A percentile compares a stretch with the other conserved stretches of the same genome.
These are phyloP conservation scores for Sebastes glaucus DNA, from an alignment of 2,797 vertebrate genomes.

Conservation along the genomic window DNA sequence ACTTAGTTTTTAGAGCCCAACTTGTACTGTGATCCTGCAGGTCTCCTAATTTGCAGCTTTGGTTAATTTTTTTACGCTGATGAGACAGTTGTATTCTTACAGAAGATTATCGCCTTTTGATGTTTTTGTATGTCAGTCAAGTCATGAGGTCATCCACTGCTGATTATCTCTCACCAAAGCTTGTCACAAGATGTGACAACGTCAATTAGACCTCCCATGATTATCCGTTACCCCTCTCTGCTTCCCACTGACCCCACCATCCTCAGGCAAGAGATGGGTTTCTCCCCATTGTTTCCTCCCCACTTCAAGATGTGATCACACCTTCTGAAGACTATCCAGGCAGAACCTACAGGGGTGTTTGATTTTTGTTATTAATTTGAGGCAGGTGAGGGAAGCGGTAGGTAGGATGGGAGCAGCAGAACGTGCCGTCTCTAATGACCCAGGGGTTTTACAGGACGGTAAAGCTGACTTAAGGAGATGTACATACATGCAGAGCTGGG, in stretches of 20 bases:
- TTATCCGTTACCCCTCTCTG: neutral
- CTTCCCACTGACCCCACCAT: neutral
- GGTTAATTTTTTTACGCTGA: no score
- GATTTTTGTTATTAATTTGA: slow-evolving; percentile 7
- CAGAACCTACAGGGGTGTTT: neutral
- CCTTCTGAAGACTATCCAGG: neutral
- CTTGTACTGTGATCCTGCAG: neutral
- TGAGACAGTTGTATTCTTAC: neutral
- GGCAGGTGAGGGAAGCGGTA: neutral
- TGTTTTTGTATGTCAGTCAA: neutral
- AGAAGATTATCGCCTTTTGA: neutral
- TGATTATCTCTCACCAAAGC: slow-evolving; percentile 32
- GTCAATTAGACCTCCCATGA: slow-evolving; percentile 25
- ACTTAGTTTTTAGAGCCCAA: no score
- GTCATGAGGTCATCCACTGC: slow-evolving; percentile 1
- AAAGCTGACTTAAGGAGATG: slow-evolving; percentile 78
- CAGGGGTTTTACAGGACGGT: slow-evolving; percentile 63
- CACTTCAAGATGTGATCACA: neutral
- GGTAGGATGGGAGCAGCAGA: slow-evolving; percentile 3
- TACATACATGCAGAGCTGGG: slow-evolving; percentile 77
- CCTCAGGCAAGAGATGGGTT: neutral
- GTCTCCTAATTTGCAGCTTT: neutral
- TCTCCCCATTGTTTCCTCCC: neutral
- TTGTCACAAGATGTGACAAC: slow-evolving; percentile 34
- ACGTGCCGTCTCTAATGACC: slow-evolving; percentile 64